Percentiles rank a stretch among this genome's conserved stretches.
These are phyloP conservation scores for human (Homo sapiens) DNA, from an alignment of 2,113 vertebrate genomes.

Conservation along the genomic window GRCh38 chr1:110634001-110634500, in stretches of 20 bases:
- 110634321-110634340: not conserved
- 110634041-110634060: accelerated
- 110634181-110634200: not conserved
- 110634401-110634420: not conserved
- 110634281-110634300: no score
- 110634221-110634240: not conserved
- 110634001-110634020: not conserved
- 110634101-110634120: not conserved
- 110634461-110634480: not conserved
- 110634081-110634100: not conserved
- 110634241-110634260: not conserved
- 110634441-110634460: not conserved
- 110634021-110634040: not conserved
- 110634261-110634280: no score
- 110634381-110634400: not conserved
- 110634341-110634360: not conserved
- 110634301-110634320: no score
- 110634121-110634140: not conserved
- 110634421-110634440: not conserved
- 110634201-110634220: not conserved
- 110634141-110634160: not conserved
- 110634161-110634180: not conserved
- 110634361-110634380: not conserved
- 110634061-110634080: not conserved
- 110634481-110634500: not conserved